These are phyloP conservation scores for Pygathrix nemaeus DNA, from an alignment of 2,113 vertebrate genomes.

Conservation along the genomic window DNA sequence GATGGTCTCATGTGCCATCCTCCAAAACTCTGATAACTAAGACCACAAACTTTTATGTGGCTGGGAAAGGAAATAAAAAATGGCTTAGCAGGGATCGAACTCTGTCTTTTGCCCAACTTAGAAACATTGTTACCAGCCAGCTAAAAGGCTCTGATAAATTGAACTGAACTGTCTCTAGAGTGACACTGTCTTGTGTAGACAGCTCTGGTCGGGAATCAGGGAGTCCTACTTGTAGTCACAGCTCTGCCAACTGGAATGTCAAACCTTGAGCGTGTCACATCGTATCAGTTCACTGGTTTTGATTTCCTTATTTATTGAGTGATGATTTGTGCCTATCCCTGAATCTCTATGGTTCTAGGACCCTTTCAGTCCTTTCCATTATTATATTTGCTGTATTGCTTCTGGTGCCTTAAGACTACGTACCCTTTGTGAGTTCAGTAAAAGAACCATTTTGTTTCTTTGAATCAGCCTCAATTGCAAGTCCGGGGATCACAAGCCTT, in stretches of 20 bases:
- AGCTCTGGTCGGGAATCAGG: not conserved
- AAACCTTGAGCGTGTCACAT: not conserved
- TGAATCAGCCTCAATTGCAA: not conserved
- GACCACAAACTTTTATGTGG: not conserved
- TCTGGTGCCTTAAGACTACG: not conserved
- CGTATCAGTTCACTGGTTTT: not conserved
- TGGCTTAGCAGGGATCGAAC: not conserved
- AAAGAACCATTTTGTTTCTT: not conserved
- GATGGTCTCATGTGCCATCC: not conserved
- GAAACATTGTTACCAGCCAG: not conserved
- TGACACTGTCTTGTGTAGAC: not conserved
- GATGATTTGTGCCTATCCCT: not conserved
- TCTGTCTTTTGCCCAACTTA: not conserved
- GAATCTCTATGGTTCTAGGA: not conserved
- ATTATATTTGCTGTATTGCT: not conserved
- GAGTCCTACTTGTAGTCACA: not conserved
- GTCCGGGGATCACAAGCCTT: conserved; percentile 21
- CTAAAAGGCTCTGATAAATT: not conserved
- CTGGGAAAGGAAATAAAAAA: not conserved
- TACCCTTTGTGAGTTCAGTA: not conserved
- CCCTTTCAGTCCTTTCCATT: not conserved
- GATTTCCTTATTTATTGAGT: not conserved
- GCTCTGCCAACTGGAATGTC: not conserved
- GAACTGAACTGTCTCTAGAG: not conserved
- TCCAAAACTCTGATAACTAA: not conserved